A percentile compares a stretch with the other conserved stretches of the same genome.
Conservation (phyloP, 2,797 vertebrate genomes). For the Cercopithecus neglectus region DNA sequence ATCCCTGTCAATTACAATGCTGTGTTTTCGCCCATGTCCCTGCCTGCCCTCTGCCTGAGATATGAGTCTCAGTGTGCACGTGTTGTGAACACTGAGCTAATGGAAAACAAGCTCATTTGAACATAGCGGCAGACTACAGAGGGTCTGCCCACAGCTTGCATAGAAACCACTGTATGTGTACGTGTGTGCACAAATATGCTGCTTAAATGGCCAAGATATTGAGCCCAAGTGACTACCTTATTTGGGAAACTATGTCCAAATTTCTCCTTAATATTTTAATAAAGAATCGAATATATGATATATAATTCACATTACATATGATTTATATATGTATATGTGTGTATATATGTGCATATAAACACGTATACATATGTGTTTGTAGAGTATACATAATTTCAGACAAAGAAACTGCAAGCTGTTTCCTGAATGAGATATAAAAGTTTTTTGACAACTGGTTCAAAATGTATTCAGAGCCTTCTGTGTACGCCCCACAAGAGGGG, state of each 20-base stretch:
- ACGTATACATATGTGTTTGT: background rate
- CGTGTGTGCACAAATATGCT: background rate
- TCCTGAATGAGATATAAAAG: background rate
- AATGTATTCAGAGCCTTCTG: background rate
- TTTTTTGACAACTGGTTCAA: slow-evolving; percentile 18
- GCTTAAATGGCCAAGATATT: background rate
- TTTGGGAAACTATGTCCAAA: slow-evolving; percentile 4
- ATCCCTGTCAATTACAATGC: background rate
- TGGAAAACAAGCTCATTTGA: background rate
- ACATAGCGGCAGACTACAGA: background rate
- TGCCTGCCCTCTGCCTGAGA: background rate
- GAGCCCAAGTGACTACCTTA: background rate
- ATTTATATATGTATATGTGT: background rate
- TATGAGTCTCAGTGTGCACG: background rate
- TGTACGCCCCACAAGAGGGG: background rate
- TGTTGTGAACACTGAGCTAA: background rate
- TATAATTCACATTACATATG: background rate
- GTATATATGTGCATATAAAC: background rate
- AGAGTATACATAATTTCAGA: background rate
- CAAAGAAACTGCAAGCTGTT: background rate
- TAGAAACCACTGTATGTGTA: background rate
- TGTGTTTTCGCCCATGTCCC: background rate
- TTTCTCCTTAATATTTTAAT: slow-evolving; percentile 33
- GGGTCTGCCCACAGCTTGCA: background rate
- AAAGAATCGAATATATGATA: background rate